phyloP scores from a whole-genome alignment of 2,888 invertebrate genomes.

The Microplitis manilae region DNA sequence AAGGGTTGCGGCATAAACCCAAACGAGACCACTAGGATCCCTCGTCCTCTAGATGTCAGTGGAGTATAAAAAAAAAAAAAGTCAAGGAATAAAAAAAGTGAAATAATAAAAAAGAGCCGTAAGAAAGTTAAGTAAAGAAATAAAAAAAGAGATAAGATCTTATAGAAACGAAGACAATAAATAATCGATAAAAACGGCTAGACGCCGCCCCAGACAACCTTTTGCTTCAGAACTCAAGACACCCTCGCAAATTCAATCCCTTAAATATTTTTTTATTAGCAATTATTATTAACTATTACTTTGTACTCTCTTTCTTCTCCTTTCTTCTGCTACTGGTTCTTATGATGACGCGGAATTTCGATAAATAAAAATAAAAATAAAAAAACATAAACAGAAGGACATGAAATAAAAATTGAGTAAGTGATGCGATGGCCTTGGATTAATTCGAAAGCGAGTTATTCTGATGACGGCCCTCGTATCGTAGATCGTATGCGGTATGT shows the following conservation, averaged over 20 bases:
- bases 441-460: background rate
- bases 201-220: slow-evolving; percentile 72
- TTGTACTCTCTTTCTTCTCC: too few species aligned
- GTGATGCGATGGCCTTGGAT: slow-evolving; percentile 14
- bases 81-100: slow-evolving; percentile 18
- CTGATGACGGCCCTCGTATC: background rate
- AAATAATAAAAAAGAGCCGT: slow-evolving; percentile 17
- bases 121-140: slow-evolving; percentile 27
- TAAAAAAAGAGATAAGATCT: slow-evolving; percentile 57
- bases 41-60: background rate
- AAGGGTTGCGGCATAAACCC: background rate
- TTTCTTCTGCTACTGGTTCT: too few species aligned
- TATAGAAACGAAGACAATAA: slow-evolving; percentile 64
- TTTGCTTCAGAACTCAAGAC: slow-evolving; percentile 66
- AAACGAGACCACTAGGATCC: background rate
- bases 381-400: slow-evolving; percentile 1
- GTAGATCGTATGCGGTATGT: background rate
- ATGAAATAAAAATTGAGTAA: slow-evolving; percentile 9
- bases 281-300: background rate
- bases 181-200: slow-evolving; percentile 73
- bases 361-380: background rate
- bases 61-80: background rate
- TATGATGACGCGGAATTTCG: too few species aligned
- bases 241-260: slow-evolving; percentile 50
- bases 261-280: slow-evolving; percentile 61